Percentiles rank a stretch among this genome's conserved stretches.
Conservation (phyloP, 2,888 invertebrate species). For the Caradrina kadenii region DNA sequence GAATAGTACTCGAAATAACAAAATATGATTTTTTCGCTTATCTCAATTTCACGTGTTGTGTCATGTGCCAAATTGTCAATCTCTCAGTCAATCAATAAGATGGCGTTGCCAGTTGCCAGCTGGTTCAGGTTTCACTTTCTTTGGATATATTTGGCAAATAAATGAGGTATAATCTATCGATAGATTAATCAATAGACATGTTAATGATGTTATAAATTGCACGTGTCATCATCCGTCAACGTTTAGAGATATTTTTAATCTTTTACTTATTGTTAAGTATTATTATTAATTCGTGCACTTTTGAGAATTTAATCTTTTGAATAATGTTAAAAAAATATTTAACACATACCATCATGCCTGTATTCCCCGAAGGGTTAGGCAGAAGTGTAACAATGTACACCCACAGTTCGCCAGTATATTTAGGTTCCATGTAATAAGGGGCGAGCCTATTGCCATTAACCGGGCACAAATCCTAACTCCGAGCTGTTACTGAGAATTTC, state of each 20-base stretch:
- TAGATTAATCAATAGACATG: conserved; percentile 15
- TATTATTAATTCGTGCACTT: background rate
- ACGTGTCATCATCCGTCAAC: conserved; percentile 28
- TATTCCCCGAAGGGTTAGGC: too few species aligned
- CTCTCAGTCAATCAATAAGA: conserved; percentile 47
- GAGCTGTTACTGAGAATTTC: too few species aligned
- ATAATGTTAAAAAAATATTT: too few species aligned
- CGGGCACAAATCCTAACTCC: too few species aligned
- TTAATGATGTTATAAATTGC: conserved; percentile 33
- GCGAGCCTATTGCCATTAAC: too few species aligned
- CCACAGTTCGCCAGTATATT: too few species aligned
- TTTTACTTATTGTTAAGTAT: conserved; percentile 1
- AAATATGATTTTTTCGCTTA: conserved; percentile 10
- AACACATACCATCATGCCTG: too few species aligned
- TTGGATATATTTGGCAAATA: conserved; percentile 43
- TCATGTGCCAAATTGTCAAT: conserved; percentile 58
- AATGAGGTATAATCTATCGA: conserved; percentile 1
- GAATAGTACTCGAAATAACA: conserved; percentile 23
- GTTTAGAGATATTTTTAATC: conserved; percentile 20
- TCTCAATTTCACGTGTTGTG: conserved; percentile 30
- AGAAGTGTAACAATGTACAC: too few species aligned
- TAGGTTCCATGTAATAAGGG: too few species aligned
- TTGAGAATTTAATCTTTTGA: background rate
- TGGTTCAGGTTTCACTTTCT: conserved; percentile 41
- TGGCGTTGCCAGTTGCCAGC: conserved; percentile 27